A percentile compares a stretch with the other conserved stretches of the same genome.
Conservation (phyloP, 2,797 vertebrate genomes). For the Brotula barbata region DNA sequence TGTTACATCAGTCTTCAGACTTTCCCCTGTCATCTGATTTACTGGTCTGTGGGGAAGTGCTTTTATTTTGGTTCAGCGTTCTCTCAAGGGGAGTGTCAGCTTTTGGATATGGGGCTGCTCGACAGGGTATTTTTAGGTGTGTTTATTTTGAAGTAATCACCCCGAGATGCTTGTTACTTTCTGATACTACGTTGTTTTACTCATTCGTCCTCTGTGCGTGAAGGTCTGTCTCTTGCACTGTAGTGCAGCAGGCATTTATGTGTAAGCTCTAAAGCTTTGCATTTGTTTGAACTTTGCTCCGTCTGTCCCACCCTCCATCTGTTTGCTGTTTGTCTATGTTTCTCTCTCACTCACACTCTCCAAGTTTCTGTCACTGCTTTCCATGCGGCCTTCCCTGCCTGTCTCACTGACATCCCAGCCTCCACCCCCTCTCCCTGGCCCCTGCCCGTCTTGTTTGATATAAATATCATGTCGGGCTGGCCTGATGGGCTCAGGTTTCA, state of each 20-base stretch:
- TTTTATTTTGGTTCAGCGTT: slow-evolving; percentile 78
- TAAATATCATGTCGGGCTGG: slow-evolving; percentile 75
- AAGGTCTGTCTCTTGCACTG: background rate
- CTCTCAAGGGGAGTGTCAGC: slow-evolving; percentile 71
- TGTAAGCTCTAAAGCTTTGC: slow-evolving; percentile 6
- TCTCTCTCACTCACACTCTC: slow-evolving; percentile 15
- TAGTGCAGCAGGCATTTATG: background rate
- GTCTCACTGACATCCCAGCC: slow-evolving; percentile 49
- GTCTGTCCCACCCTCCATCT: background rate
- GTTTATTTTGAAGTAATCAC: slow-evolving; percentile 67
- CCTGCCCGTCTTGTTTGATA: slow-evolving; percentile 72
- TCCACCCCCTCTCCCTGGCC: slow-evolving; percentile 49
- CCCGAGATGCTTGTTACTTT: slow-evolving; percentile 52
- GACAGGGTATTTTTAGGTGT: slow-evolving; percentile 67
- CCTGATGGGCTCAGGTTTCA: slow-evolving; percentile 73
- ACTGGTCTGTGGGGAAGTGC: slow-evolving; percentile 71
- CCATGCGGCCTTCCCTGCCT: slow-evolving; percentile 21
- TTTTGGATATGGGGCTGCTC: slow-evolving; percentile 68
- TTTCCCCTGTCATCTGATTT: slow-evolving; percentile 71
- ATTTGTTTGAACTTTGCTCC: slow-evolving; percentile 6
- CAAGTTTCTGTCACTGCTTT: slow-evolving; percentile 15
- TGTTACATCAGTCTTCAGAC: slow-evolving; percentile 63
- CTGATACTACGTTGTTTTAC: slow-evolving; percentile 30
- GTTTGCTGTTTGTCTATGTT: slow-evolving; percentile 11
- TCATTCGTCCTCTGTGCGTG: slow-evolving; percentile 40